Percentiles rank a stretch among this genome's conserved stretches.
phyloP scores from a whole-genome alignment of 2,888 invertebrate genomes.

The Harpagoxenus sublaevis region DNA sequence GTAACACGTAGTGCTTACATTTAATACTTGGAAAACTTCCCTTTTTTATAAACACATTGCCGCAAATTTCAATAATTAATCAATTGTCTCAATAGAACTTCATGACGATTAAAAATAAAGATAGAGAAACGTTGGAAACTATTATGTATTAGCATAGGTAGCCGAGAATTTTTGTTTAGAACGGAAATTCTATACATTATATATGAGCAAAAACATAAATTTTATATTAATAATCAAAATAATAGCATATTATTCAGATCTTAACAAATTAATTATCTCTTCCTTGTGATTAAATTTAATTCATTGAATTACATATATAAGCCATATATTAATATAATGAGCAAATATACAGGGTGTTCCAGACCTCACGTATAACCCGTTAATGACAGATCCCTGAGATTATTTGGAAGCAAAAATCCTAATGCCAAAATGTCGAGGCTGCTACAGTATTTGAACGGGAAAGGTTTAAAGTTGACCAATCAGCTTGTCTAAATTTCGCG shows the following conservation, averaged over 20 bases:
- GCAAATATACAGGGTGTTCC: too few species aligned
- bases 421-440: too few species aligned
- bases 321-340: too few species aligned
- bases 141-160: background rate
- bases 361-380: too few species aligned
- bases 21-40: background rate
- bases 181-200: background rate
- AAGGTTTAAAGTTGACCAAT: too few species aligned
- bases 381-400: too few species aligned
- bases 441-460: too few species aligned
- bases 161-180: background rate
- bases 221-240: background rate
- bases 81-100: background rate
- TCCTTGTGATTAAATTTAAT: conserved; percentile 5
- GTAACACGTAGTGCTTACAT: background rate
- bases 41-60: background rate
- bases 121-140: background rate
- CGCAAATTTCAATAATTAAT: background rate
- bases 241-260: background rate
- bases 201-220: background rate
- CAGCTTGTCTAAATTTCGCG: too few species aligned
- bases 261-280: conserved; percentile 12
- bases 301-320: background rate
- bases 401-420: too few species aligned
- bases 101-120: background rate